Conservation (phyloP, 53 echinoderm and acorn worm genomes). For the Luidia sarsii region DNA sequence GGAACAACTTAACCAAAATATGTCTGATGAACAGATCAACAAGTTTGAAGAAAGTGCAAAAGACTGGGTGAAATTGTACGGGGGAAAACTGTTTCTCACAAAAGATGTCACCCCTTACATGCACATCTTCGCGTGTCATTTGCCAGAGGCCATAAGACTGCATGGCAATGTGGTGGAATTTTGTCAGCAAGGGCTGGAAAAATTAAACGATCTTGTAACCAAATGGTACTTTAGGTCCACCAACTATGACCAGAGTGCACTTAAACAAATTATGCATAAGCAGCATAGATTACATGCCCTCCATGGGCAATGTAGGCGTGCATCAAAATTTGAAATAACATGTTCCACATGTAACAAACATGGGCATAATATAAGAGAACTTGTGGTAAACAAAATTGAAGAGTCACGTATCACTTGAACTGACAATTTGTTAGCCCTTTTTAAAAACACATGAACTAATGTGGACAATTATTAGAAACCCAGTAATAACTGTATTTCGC, state of each 20-base stretch:
- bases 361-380: conserved; percentile 45
- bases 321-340: conserved; percentile 44
- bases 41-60: conserved; percentile 17
- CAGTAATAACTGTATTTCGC: too few species aligned
- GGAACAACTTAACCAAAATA: not conserved
- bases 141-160: conserved; percentile 27
- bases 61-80: not conserved
- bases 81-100: not conserved
- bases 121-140: conserved; percentile 44
- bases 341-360: conserved; percentile 33
- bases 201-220: conserved; percentile 21
- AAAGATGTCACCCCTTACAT: conserved; percentile 68
- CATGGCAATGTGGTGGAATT: conserved; percentile 18
- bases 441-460: too few species aligned
- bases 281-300: conserved; percentile 35
- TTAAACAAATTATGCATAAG: conserved; percentile 39
- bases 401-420: too few species aligned
- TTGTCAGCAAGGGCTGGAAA: conserved; percentile 33
- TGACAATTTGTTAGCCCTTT: too few species aligned
- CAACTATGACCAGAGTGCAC: conserved; percentile 3
- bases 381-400: too few species aligned
- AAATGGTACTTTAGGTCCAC: conserved; percentile 20
- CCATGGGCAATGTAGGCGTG: conserved; percentile 22
- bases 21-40: not conserved
- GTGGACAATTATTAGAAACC: too few species aligned